Conservation (phyloP, 2,888 invertebrate genomes). For the Ormyrus rosae region DNA sequence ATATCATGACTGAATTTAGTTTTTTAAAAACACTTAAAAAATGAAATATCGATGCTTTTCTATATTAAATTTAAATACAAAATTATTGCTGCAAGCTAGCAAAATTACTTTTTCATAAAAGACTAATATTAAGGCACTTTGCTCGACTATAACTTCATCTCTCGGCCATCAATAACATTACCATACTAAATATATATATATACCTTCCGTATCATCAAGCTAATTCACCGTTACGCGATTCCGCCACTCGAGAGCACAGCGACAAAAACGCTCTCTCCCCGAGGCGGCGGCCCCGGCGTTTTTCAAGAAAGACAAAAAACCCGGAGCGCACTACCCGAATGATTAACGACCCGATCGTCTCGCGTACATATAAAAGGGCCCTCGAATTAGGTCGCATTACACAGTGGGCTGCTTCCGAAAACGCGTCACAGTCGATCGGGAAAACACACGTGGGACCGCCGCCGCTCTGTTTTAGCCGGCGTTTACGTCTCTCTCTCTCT, state of each 20-base stretch:
- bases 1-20: too few species aligned
- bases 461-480: conserved; percentile 23
- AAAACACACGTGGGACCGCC: conserved; percentile 49
- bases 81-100: too few species aligned
- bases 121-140: too few species aligned
- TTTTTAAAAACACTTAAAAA: too few species aligned
- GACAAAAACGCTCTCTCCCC: background rate
- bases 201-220: conserved; percentile 21
- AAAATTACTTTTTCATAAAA: too few species aligned
- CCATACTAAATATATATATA: background rate
- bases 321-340: conserved; percentile 4
- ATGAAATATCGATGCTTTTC: too few species aligned
- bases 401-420: conserved; percentile 24
- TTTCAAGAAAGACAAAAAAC: conserved; percentile 29
- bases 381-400: conserved; percentile 53
- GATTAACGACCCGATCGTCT: conserved; percentile 46
- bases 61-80: too few species aligned
- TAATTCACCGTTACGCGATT: conserved; percentile 25
- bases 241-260: conserved; percentile 1
- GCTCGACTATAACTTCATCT: too few species aligned
- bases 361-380: conserved; percentile 38
- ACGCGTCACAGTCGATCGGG: conserved; percentile 50
- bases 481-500: background rate
- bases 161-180: background rate
- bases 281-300: background rate